phyloP scores from a whole-genome alignment of 1,140 invertebrate genomes.

The Rhopalosiphum padi region DNA sequence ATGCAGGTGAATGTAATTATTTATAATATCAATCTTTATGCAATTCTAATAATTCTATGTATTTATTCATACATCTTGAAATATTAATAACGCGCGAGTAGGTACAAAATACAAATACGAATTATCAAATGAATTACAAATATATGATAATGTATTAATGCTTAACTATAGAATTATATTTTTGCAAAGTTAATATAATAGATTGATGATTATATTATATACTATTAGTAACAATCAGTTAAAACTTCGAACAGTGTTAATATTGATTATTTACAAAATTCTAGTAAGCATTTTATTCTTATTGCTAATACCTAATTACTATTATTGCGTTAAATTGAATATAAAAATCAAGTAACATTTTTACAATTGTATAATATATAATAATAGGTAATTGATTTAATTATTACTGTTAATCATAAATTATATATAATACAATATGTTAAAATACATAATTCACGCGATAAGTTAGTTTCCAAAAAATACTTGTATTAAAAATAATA shows the following conservation, averaged over 20 bases:
- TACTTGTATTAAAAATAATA: background rate
- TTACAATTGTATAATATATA: background rate
- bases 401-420: background rate
- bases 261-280: background rate
- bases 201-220: background rate
- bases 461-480: background rate
- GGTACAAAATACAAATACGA: background rate
- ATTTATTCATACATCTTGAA: background rate
- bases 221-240: background rate
- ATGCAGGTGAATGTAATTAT: background rate
- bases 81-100: background rate
- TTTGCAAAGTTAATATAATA: background rate
- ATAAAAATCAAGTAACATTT: background rate
- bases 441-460: background rate
- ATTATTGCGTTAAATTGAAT: background rate
- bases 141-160: background rate
- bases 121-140: background rate
- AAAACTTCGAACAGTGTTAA: background rate
- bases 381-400: no score
- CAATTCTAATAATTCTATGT: background rate
- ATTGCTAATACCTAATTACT: background rate
- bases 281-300: background rate
- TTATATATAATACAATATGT: background rate
- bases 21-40: background rate
- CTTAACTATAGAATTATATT: background rate